Evolutionary conservation across 2,113 vertebrate species (phyloP).

Genomic region (Campylomormyrus tamandua): DNA sequence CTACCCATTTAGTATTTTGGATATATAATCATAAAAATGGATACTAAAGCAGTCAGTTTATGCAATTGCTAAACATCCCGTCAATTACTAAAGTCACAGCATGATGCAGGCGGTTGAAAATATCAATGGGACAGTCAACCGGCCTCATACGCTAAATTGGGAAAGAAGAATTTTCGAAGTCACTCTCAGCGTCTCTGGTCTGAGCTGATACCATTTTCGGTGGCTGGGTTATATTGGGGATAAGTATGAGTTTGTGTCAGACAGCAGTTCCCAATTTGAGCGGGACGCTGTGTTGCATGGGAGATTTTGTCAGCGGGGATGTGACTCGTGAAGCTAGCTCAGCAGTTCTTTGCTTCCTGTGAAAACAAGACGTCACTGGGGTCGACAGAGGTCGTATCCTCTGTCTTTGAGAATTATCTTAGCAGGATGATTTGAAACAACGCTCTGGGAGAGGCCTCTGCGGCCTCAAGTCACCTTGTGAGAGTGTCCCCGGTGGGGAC

Average conservation of each 20-base stretch:
- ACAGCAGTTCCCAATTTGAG: not conserved
- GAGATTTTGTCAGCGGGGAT: not conserved
- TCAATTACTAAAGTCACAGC: not conserved
- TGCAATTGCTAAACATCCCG: not conserved
- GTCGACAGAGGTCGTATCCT: not conserved
- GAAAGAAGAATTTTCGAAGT: not conserved
- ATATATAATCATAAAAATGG: not conserved
- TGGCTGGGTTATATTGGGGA: not conserved
- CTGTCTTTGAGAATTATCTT: not conserved
- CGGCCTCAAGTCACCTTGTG: not conserved
- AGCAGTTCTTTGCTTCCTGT: not conserved
- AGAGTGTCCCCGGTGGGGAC: not conserved
- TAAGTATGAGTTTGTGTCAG: constrained; percentile 9
- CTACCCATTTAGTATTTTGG: not conserved
- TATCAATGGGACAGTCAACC: not conserved
- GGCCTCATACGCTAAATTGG: not conserved
- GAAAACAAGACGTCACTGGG: constrained; percentile 3
- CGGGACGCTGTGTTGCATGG: not conserved
- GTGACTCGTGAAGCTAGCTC: not conserved
- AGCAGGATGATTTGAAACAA: not conserved
- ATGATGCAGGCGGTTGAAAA: not conserved
- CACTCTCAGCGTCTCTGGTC: not conserved
- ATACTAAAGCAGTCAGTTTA: not conserved
- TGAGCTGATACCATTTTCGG: not conserved
- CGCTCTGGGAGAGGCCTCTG: too few relatives aligned